Evolutionary conservation across 2,888 invertebrate species (phyloP).

Genomic region (Escarpia spicata): DNA sequence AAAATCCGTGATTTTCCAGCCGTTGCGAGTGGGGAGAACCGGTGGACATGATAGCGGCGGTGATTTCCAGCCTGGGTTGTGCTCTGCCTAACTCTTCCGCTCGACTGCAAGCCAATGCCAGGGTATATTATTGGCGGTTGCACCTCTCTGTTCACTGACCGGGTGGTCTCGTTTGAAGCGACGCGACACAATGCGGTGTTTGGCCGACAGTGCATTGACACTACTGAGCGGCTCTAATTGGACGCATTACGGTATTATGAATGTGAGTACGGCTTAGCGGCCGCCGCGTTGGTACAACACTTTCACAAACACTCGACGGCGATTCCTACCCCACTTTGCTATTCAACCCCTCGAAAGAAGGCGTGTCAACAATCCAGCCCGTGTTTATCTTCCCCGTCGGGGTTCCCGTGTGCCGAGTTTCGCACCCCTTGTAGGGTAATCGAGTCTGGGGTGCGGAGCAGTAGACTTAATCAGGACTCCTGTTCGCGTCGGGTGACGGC

Average conservation of each 20-base stretch:
- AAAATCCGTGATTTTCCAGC: too few species aligned
- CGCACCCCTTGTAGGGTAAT: not conserved
- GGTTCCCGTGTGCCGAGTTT: not conserved
- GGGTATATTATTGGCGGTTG: not conserved
- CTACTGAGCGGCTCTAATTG: not conserved
- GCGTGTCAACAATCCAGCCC: not conserved
- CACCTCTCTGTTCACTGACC: not conserved
- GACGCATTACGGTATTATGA: conserved; percentile 10
- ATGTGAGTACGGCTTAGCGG: not conserved
- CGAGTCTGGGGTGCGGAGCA: not conserved
- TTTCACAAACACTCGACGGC: not conserved
- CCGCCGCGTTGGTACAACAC: not conserved
- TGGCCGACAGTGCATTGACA: not conserved
- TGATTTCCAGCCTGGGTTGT: not conserved
- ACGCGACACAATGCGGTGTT: not conserved
- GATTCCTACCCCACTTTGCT: conserved; percentile 16
- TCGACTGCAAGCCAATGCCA: not conserved
- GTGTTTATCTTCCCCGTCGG: not conserved
- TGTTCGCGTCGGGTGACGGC: not conserved
- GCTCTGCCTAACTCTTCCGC: not conserved
- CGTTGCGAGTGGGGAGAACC: too few species aligned
- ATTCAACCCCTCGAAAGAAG: conserved; percentile 5
- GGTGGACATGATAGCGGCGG: not conserved
- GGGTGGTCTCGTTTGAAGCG: conserved; percentile 4
- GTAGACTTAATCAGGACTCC: not conserved